Evolutionary conservation across 1,140 invertebrate genomes (phyloP), one percentile per base, ranked within the genome.

Genomic region (Orius laevigatus): DNA sequence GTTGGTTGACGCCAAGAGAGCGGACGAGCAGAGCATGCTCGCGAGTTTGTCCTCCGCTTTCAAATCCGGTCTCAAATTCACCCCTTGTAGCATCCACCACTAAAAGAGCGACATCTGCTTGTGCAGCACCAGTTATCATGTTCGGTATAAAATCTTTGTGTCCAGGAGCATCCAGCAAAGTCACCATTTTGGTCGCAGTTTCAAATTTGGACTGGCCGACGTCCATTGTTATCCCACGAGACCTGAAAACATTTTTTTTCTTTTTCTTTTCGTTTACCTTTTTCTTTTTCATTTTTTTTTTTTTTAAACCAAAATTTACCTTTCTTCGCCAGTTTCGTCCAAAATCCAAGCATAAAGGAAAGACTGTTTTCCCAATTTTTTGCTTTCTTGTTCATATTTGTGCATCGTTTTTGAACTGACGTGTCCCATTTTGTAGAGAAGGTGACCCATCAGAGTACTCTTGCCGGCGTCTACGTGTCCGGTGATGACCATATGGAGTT

Each of bases 401-500:
- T 97, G 92, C 74, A 99, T 88, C 0, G 79, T 73, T 61, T 82
- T 84, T 57, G 91, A 80, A 33, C 83, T 81, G 1, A 99, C 88
- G 65, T 85, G 80, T 12, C 92, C 93, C 14, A 97, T 64, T 54
- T 84, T 76, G 60, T 79, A 95, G 0, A 99, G 66, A 10, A 99
- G 63, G 62, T 96, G 85, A 0, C 96, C 96, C 79, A 98, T 91
- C 12, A 99, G 62, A 0, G 95, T 99, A 60, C 90, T 95, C 68
- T 99, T 99, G 0, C 96, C 96, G 51, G 94, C 94, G 73, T 99
- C 96, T 3, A 99, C 96, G 72, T 99, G 95, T 38, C 96, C 96
- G 58, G 95, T 89, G 1, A 96, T 89, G 54, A 98, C 86, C 63
- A 98, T 74, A 63, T 96, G 91, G 38, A 98, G 70, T 56, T 90